These are phyloP conservation scores for Abramis brama DNA, from an alignment of 2,113 vertebrate species.

Conservation along the genomic window DNA sequence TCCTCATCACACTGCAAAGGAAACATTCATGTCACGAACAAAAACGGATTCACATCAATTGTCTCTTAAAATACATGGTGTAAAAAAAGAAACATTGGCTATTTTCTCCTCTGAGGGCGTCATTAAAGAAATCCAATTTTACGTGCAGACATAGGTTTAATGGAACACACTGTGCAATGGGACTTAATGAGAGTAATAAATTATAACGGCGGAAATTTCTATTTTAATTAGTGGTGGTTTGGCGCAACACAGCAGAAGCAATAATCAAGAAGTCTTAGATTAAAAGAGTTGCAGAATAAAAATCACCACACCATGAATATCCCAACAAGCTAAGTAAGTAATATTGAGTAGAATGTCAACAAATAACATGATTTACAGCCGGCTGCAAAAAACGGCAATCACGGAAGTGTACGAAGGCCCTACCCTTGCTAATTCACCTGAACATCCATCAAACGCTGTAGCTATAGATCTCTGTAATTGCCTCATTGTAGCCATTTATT, in stretches of 20 bases:
- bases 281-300: constrained; percentile 1
- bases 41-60: constrained; percentile 6
- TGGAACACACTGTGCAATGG: constrained; percentile 24
- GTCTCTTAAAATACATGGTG: constrained; percentile 25
- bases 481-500: constrained; percentile 51
- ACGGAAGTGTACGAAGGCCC: constrained; percentile 5
- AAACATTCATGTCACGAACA: constrained; percentile 38
- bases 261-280: constrained; percentile 6
- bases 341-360: background rate
- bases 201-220: constrained; percentile 8
- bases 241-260: constrained; percentile 14
- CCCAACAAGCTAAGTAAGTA: constrained; percentile 14
- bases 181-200: constrained; percentile 42
- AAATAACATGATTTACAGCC: constrained; percentile 40
- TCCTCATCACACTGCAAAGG: constrained; percentile 84
- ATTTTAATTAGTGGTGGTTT: constrained; percentile 31
- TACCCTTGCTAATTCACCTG: constrained; percentile 34
- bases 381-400: background rate
- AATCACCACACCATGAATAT: background rate
- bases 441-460: constrained; percentile 16
- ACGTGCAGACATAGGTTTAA: constrained; percentile 13
- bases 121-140: constrained; percentile 30
- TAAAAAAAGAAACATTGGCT: constrained; percentile 27
- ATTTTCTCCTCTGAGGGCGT: constrained; percentile 17
- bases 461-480: constrained; percentile 54